Base-by-base conservation (phyloP, 2,888 invertebrate genomes). In the Ligdia adustata region DNA sequence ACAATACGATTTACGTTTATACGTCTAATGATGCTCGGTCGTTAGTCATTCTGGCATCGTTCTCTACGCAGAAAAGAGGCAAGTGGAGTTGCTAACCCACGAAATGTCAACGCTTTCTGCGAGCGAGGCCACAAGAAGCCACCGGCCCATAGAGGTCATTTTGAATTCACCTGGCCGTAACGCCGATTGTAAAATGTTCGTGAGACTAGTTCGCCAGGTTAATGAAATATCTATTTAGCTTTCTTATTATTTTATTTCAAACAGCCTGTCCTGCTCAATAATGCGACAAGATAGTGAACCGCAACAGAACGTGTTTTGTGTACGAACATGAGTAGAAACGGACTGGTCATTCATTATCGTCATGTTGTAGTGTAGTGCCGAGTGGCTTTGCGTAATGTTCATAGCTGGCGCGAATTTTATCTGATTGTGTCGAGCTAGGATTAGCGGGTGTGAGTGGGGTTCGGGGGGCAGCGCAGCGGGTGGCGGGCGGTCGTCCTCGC, bases 371-470 rank as follows among this genome's bases (percentile, higher is more conserved):
- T 79, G 79, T 79, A 81, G 82, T 79, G 79, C 79, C 69, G 79
- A 83, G 78, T 80, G 76, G 83, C 81, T 87, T 84, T 85, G 88
- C 87, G 88, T 89, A 87, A 88, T 86, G 77, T 87, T 87, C 82
- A 82, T 88, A 82, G 85, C 86, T 87, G 89, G 87, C 89, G 89
- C 88, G 89, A 89, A 89, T 85, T 88, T 89, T 89, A 89, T 88
- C 89, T 85, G 89, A 87, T 87, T 82, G 85, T 84, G 75, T 88
- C 84, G 80, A 82, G 79, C 76, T 83, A 82, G 86, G 86, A 88
- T 85, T 82, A 84, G 82, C 81, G 82, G 79, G 79, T 72, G 80
- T 68, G 73, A 53, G 70, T 66, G 57, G 58, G 73, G 63, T 68
- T 65, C 71, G 62, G 61, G 68, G 69, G 61, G 77, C 65, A 75